These are phyloP conservation scores for Morinoia aosen DNA, from an alignment of 2,888 invertebrate genomes.

Conservation along the genomic window DNA sequence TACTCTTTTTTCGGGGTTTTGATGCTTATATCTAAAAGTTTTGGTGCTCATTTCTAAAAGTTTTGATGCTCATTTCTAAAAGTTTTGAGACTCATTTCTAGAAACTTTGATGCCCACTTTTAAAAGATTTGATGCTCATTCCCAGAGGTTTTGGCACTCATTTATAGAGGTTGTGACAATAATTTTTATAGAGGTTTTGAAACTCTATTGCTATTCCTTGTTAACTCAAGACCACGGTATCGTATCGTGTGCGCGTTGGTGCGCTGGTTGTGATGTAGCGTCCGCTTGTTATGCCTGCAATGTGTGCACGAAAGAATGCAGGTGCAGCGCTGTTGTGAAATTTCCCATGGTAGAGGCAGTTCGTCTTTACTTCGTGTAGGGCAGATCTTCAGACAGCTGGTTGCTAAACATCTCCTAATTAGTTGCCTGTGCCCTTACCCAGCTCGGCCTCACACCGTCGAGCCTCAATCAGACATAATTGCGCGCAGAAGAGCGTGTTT, in stretches of 20 bases:
- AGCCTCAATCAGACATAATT: not conserved
- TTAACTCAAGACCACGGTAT: not conserved
- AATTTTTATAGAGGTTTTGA: too few relatives aligned
- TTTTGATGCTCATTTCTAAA: too few relatives aligned
- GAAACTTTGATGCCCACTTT: too few relatives aligned
- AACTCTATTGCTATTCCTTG: not conserved
- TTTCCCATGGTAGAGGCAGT: not conserved
- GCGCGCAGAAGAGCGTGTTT: not conserved
- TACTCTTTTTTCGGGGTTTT: too few relatives aligned
- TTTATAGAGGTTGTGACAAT: too few relatives aligned
- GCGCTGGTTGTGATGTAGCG: not conserved
- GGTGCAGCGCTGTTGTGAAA: not conserved
- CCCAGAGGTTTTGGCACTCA: too few relatives aligned
- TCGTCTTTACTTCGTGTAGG: not conserved
- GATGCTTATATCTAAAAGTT: too few relatives aligned
- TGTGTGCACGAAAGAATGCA: not conserved
- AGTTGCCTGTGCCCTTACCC: not conserved
- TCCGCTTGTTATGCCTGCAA: not conserved
- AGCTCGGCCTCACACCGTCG: not conserved
- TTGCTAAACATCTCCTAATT: slow-evolving; percentile 21
- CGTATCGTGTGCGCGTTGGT: not conserved
- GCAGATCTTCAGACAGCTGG: not conserved
- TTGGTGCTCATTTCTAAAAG: too few relatives aligned
- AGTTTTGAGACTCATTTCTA: too few relatives aligned
- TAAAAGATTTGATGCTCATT: too few relatives aligned